phyloP scores from a whole-genome alignment of 2,113 vertebrate species.

The Thamnophis sirtalis region DNA sequence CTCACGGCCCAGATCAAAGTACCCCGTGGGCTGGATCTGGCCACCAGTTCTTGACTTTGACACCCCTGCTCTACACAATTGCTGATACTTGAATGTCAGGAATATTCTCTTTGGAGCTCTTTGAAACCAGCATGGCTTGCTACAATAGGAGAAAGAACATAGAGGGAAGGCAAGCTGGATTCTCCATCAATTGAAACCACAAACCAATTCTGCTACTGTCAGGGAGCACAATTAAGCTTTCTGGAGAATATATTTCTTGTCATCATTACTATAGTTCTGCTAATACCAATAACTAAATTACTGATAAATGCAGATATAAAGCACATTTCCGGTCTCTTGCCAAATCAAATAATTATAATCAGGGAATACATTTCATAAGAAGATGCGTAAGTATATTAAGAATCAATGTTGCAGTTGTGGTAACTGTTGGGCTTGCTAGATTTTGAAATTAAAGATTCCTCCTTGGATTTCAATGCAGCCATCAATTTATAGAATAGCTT shows the following conservation, averaged over 20 bases:
- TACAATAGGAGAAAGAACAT: background rate
- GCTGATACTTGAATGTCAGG: background rate
- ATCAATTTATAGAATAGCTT: background rate
- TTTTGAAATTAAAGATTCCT: background rate
- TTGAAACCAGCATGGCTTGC: background rate
- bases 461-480: background rate
- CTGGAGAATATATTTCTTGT: background rate
- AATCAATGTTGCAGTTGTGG: background rate
- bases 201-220: background rate
- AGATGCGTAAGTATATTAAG: background rate
- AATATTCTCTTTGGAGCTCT: background rate
- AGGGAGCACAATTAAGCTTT: background rate
- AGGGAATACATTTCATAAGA: background rate
- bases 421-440: background rate
- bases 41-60: too few species aligned
- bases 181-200: background rate
- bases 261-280: background rate
- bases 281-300: background rate
- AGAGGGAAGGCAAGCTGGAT: background rate
- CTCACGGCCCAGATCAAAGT: too few species aligned
- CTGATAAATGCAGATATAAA: background rate
- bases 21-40: too few species aligned
- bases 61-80: background rate
- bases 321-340: background rate
- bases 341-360: background rate